Evolutionary conservation across 2,797 vertebrate genomes (phyloP), one percentile per base, ranked within the genome.

Genomic region (Uromys caudimaculatus): DNA sequence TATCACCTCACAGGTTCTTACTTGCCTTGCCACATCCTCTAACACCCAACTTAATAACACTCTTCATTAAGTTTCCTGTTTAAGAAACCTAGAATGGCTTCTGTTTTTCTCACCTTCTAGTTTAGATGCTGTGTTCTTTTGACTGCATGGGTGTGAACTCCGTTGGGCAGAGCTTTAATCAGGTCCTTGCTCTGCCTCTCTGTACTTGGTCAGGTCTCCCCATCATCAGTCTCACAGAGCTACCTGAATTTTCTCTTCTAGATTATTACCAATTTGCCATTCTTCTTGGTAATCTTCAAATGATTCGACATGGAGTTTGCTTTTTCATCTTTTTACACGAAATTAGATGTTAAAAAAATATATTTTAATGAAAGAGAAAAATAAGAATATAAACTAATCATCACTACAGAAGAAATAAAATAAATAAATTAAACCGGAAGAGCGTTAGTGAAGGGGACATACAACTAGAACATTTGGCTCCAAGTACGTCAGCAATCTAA

Each of bases 351-450:
- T 79, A n/a, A 44, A 89, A 3, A 93, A 91, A 94, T 76, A 44
- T 23, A 62, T 47, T 82, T 86, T 67, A 50, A 58, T 69, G 89
- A 88, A 77, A 93, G 10, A 89, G 41, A 79, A 96, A 86, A 78
- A 52, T 29, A 56, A 21, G 10, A 82, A 23, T 78, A 24, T 58
- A 88, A 82, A 75, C 77, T 89, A 29, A 7, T 29, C 10, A 76
- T 90, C 38, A 73, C 14, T 44, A 24, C 13, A 73, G 50, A 21
- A 60, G 41, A 76, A 94, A 64, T 75, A 79, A 92, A 89, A 73
- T 76, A 56, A 58, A 62, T 69, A 1, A 29, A 83, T 95, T 91
- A 62, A 1, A 56, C 8, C 1, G 29, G 29, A 87, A 76, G 35
- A 73, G 88, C 91, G 60, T 60, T 81, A 58, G 29, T 73, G 71